Evolutionary conservation across 2,113 vertebrate genomes (phyloP).

Genomic region (Pristiophorus japonicus): DNA sequence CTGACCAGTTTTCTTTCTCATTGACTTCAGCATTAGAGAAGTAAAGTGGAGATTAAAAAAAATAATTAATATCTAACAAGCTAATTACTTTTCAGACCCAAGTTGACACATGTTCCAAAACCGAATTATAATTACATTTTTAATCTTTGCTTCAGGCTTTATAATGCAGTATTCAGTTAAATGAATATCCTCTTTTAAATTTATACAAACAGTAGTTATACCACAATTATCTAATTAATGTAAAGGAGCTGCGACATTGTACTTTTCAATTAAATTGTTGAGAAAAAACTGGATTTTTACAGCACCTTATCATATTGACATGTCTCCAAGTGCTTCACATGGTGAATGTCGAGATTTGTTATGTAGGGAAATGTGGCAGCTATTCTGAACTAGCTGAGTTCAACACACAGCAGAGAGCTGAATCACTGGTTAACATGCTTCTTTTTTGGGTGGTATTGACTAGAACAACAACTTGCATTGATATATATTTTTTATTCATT

Average conservation of each 20-base stretch:
- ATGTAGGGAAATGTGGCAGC: background rate
- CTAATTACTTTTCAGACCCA: conserved; percentile 28
- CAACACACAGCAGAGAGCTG: background rate
- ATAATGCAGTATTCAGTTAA: background rate
- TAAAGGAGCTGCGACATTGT: conserved; percentile 3
- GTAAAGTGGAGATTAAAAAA: background rate
- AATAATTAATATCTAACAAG: conserved; percentile 33
- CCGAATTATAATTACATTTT: conserved; percentile 32
- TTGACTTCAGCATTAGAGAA: background rate
- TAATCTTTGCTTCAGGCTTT: conserved; percentile 17
- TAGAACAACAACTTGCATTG: background rate
- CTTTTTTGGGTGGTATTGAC: background rate
- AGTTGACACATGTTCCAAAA: conserved; percentile 30
- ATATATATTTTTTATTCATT: background rate
- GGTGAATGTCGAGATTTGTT: background rate
- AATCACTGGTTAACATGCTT: background rate
- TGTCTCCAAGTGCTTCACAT: background rate
- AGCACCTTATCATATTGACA: background rate
- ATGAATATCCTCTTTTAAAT: conserved; percentile 31
- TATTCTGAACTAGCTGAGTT: background rate
- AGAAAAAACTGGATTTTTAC: background rate
- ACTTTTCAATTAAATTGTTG: conserved; percentile 23
- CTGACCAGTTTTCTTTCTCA: background rate
- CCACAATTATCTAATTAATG: conserved; percentile 33
- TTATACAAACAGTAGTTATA: conserved; percentile 34